Base-by-base conservation (phyloP, 2,888 invertebrate genomes). In the Seladonia tumulorum region DNA sequence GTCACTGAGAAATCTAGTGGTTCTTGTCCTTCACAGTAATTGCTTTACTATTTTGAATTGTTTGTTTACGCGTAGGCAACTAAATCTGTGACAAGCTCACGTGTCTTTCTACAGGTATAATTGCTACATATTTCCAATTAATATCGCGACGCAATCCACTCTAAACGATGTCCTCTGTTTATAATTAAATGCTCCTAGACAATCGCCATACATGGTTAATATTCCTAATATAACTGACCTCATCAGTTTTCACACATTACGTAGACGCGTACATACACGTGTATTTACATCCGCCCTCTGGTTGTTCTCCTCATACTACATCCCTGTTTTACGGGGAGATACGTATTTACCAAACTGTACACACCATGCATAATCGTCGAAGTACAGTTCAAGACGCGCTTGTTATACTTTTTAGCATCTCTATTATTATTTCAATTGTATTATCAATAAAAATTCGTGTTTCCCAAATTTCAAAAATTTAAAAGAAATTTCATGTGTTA, bases 201-300 rank as follows among this genome's bases (percentile, higher is more conserved):
- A 68, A 68, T 68, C 22, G 39, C 35, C 39, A 39, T 68, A 68
- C 68, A 68, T 68, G 39, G 68, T 68, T 35, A 68, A 68, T 68
- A 39, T 39, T 39, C 39, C 39, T 68, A 68, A 39, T 68, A 39
- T 39, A 68, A 68, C 66, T 16, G 66, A 66, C 68, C 39, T 68
- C 68, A 22, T 68, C 39, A 22, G 68, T 39, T 39, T 68, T 39
- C 68, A 39, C 22, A 22, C 22, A 39, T 68, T 68, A 68, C 39
- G 68, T 68, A 22, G 10, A 68, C 18, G 12, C 39, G 22, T 39
- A 22, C 68, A 39, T 35, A 8, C 39, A 12, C 39, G 68, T 68
- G 39, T 39, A 39, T 39, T 39, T 35, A 35, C 39, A 68, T 68
- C 29, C 18, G 29, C 66, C 35, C 66, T 66, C 8, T 35, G 35